These are phyloP conservation scores for Myiotriccus ornatus DNA, from an alignment of 2,797 vertebrate species.

Conservation along the genomic window DNA sequence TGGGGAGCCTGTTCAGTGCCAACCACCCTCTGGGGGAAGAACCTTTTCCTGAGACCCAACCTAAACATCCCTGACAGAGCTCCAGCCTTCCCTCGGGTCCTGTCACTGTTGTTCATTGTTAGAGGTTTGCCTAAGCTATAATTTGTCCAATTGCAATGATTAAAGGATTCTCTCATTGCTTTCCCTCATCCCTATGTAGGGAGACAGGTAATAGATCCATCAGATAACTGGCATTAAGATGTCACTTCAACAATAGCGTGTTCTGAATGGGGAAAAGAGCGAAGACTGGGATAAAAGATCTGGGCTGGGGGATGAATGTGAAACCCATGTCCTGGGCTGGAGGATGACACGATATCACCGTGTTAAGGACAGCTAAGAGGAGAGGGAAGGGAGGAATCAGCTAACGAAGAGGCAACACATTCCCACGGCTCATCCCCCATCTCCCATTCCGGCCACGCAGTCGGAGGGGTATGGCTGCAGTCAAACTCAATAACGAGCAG, in stretches of 20 bases:
- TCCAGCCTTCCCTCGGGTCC: background rate
- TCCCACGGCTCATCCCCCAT: background rate
- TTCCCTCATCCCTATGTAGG: background rate
- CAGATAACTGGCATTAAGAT: constrained; percentile 38
- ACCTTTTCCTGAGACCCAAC: background rate
- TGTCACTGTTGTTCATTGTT: background rate
- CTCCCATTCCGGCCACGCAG: background rate
- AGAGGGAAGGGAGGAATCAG: background rate
- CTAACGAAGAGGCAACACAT: background rate
- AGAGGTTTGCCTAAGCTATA: background rate
- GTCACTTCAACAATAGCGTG: background rate
- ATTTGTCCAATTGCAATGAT: background rate
- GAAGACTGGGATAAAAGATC: background rate
- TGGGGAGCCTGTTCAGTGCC: background rate
- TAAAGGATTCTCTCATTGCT: background rate
- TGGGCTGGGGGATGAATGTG: background rate
- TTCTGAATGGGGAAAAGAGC: background rate
- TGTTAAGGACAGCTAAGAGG: background rate
- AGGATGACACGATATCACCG: background rate
- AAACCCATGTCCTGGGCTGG: background rate
- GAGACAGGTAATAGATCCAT: constrained; percentile 30
- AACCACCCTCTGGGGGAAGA: background rate
- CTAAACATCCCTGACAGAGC: background rate
- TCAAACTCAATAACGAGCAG: background rate
- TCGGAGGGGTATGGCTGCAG: background rate